Percentiles rank a stretch among this genome's conserved stretches.
phyloP scores from a whole-genome alignment of 1,140 invertebrate genomes.

The Anastrepha obliqua region DNA sequence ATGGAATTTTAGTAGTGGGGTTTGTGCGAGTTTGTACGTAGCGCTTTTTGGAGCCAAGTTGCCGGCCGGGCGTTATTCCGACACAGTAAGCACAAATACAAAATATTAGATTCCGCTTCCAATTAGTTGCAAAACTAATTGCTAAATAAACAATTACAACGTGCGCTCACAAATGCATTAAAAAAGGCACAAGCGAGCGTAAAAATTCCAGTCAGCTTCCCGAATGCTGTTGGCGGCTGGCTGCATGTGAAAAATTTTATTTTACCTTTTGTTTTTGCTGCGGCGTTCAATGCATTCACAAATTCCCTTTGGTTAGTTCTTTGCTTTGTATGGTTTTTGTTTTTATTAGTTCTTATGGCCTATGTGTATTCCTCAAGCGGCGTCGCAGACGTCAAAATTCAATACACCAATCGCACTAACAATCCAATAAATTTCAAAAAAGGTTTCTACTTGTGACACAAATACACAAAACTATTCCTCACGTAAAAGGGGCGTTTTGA shows the following conservation, averaged over 20 bases:
- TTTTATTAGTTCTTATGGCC: not conserved
- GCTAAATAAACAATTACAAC: too few species aligned
- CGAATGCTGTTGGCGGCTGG: not conserved
- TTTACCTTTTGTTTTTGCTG: slow-evolving; percentile 28
- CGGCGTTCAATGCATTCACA: not conserved
- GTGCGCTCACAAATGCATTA: too few species aligned
- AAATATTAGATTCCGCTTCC: too few species aligned
- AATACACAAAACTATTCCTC: not conserved
- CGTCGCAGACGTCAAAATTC: slow-evolving; percentile 13
- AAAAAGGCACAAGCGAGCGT: too few species aligned
- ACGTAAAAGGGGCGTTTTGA: not conserved
- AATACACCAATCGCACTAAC: not conserved
- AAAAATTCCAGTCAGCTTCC: not conserved
- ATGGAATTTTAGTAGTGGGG: not conserved
- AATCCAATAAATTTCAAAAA: not conserved
- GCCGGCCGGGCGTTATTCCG: not conserved
- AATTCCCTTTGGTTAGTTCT: not conserved
- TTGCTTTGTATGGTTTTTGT: not conserved
- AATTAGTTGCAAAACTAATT: too few species aligned
- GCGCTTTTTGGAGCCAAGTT: not conserved
- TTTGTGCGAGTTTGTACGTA: too few species aligned
- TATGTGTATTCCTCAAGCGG: slow-evolving; percentile 26
- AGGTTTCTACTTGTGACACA: not conserved
- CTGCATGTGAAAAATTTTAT: not conserved
- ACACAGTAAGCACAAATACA: not conserved